Evolutionary conservation across 64 coral and sea anemone genomes (phyloP), one percentile per base, ranked within the genome.

Genomic region (Montipora efflorescens): DNA sequence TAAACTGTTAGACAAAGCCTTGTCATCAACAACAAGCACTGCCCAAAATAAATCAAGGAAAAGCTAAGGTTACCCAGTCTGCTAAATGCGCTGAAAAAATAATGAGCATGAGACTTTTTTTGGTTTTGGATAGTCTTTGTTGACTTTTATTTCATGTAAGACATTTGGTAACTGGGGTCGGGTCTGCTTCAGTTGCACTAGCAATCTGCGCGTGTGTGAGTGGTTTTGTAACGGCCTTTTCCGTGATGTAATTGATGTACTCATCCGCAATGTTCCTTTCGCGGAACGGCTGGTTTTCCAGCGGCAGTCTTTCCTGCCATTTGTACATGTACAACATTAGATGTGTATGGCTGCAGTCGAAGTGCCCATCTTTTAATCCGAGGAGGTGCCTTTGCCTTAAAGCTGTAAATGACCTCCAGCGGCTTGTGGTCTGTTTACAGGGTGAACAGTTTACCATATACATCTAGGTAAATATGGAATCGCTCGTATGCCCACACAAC

Each of bases 291-390:
- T 90, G 73, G 23, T 78, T 61, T 13, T 28, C 49, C 13, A 89
- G 15, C 1, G 89, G 89, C 89, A 80, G 61, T 76, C 76, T 46
- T 62, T 22, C 89, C 89, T 2, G 89, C 59, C 59, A 51, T 81
- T 23, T 23, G 23, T 23, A 23, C 23, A 45, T 91, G 64, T 1
- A 72, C 59, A 2, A 81, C 11, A 2, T 57, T 72, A 47, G 73
- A 91, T 19, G 16, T 23, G 55, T 71, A 81, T 4, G 43, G 89
- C 78, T 91, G 89, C 59, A 91, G 23, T 21, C 78, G 77, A 74
- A 91, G 78, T 64, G 89, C 57, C 89, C 89, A 91, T 72, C 77
- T 15, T 55, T 91, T 59, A 69, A 91, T 91, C n/a, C 89, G 18
- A 5, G 89, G 77, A 3, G 89, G 89, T 11, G 78, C 64, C 22